phyloP scores from a whole-genome alignment of 2,797 vertebrate genomes.

The Pantherophis alleghaniensis region DNA sequence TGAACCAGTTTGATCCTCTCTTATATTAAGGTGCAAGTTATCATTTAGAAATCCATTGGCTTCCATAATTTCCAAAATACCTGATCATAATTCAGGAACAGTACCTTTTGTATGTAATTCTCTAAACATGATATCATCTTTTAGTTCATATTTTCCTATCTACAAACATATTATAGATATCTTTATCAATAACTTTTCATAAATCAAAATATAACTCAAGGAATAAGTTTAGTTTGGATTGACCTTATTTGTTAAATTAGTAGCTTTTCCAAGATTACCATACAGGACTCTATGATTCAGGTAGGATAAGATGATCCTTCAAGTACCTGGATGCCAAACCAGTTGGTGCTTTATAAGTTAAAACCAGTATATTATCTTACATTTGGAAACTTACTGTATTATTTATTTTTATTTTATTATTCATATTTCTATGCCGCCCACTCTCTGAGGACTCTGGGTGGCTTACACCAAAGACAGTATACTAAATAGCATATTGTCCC shows the following conservation, averaged over 20 bases:
- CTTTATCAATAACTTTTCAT: background rate
- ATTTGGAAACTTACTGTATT: background rate
- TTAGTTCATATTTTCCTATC: background rate
- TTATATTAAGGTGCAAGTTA: too few relatives aligned
- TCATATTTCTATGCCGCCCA: too few relatives aligned
- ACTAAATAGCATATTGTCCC: too few relatives aligned
- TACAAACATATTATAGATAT: background rate
- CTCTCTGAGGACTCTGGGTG: too few relatives aligned
- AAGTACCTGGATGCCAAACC: background rate
- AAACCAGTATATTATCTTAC: background rate
- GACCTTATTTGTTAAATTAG: background rate
- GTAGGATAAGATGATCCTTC: background rate
- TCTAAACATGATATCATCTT: background rate
- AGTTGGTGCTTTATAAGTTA: background rate
- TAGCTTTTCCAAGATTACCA: background rate
- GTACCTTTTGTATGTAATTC: background rate
- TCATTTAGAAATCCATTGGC: background rate
- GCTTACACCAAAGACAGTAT: too few relatives aligned
- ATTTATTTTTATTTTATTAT: too few relatives aligned
- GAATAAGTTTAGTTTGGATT: background rate
- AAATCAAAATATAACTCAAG: conserved; percentile 8
- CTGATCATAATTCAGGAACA: background rate
- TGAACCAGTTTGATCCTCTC: background rate
- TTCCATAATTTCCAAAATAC: background rate
- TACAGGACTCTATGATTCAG: background rate